A percentile compares a stretch with the other conserved stretches of the same genome.
Evolutionary conservation across 2,113 vertebrate species (phyloP).

Genomic region (Nycticorax nycticorax): DNA sequence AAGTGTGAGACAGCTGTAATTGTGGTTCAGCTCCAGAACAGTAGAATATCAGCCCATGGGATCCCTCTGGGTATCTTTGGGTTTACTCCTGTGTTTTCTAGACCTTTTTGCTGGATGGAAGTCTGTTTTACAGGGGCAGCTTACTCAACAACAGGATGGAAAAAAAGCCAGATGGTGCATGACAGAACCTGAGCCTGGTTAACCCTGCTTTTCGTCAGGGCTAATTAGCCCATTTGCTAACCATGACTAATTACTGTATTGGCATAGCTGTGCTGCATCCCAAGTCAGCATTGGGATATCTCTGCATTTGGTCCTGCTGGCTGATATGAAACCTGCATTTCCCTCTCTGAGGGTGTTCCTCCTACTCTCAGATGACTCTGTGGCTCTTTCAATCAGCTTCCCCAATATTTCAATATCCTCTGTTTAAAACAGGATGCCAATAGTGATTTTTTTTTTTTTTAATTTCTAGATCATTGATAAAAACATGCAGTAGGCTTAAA

Average conservation of each 20-base stretch:
- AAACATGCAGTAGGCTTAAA: neutral
- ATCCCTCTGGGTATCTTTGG: neutral
- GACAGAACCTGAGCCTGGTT: neutral
- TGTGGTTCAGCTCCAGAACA: neutral
- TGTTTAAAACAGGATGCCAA: neutral
- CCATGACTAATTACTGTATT: neutral
- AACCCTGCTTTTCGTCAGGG: neutral
- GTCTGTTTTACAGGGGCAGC: neutral
- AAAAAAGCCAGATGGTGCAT: neutral
- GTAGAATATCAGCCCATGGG: neutral
- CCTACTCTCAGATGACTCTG: neutral
- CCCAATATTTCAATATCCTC: neutral
- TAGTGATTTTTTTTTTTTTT: neutral
- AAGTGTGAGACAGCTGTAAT: neutral
- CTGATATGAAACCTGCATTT: neutral
- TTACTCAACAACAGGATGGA: neutral
- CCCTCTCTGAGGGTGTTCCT: neutral
- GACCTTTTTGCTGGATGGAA: neutral
- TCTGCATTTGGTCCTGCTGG: neutral
- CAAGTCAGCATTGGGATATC: neutral
- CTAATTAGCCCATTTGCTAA: neutral
- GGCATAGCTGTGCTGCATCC: neutral
- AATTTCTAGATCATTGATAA: neutral
- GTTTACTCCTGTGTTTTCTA: neutral
- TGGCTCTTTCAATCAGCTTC: neutral